A percentile compares a stretch with the other conserved stretches of the same genome.
Conservation (phyloP, 2,888 invertebrate species). For the Zele albiditarsus region DNA sequence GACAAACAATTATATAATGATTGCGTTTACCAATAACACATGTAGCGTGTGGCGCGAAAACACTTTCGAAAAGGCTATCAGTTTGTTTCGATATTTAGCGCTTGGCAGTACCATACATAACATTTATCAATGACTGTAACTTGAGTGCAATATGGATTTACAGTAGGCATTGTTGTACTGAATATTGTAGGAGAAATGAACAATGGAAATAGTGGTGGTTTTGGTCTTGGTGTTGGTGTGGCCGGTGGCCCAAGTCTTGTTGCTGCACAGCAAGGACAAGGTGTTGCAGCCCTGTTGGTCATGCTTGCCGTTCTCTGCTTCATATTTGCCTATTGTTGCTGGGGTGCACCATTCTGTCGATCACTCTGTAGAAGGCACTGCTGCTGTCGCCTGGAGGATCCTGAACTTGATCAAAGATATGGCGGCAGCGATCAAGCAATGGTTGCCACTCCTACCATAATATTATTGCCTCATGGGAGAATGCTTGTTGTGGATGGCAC, state of each 20-base stretch:
- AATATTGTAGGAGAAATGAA: slow-evolving; percentile 50
- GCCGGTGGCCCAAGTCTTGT: slow-evolving; percentile 65
- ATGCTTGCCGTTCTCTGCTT: slow-evolving; percentile 76
- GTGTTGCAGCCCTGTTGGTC: slow-evolving; percentile 74
- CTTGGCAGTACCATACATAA: neutral
- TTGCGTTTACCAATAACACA: slow-evolving; percentile 1
- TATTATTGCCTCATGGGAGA: slow-evolving; percentile 75
- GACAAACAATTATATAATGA: slow-evolving; percentile 5
- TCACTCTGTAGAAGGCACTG: slow-evolving; percentile 73
- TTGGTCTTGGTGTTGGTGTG: slow-evolving; percentile 61
- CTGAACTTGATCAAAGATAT: slow-evolving; percentile 65
- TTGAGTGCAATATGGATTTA: neutral
- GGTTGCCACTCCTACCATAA: slow-evolving; percentile 75
- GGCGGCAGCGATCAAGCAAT: slow-evolving; percentile 67
- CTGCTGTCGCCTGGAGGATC: slow-evolving; percentile 73
- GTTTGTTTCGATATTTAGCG: neutral
- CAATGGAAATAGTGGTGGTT: slow-evolving; percentile 48
- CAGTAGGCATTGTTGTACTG: neutral
- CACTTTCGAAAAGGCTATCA: slow-evolving; percentile 15
- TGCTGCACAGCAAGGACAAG: slow-evolving; percentile 72
- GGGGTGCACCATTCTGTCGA: slow-evolving; percentile 76
- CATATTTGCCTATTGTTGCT: slow-evolving; percentile 76
- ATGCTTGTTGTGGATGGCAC: slow-evolving; percentile 76
- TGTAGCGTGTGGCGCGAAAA: neutral
- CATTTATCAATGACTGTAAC: neutral